phyloP scores from a whole-genome alignment of 2,113 vertebrate species.

The Regulus satrapa region DNA sequence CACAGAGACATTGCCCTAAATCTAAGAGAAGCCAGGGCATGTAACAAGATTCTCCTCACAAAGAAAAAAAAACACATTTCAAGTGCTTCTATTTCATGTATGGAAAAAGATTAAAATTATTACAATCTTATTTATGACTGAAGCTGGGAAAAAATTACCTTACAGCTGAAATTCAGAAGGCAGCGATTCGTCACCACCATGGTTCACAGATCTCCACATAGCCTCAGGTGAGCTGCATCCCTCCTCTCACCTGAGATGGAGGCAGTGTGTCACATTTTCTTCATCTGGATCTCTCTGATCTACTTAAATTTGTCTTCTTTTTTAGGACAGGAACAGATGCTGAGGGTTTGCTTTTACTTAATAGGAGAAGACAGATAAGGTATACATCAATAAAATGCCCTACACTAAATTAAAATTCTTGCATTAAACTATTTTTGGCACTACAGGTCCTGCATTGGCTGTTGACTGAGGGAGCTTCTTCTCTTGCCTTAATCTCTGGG shows the following conservation, averaged over 20 bases:
- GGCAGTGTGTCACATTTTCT: not conserved
- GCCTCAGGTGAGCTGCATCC: not conserved
- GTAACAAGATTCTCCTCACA: not conserved
- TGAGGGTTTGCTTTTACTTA: not conserved
- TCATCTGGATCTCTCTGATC: not conserved
- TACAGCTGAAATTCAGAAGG: not conserved
- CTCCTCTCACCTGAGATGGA: not conserved
- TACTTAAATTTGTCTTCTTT: not conserved
- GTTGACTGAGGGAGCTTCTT: not conserved
- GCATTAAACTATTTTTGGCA: not conserved
- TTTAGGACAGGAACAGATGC: not conserved
- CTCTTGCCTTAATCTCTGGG: not conserved
- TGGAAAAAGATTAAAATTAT: not conserved
- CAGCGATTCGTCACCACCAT: not conserved
- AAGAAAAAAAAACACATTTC: not conserved
- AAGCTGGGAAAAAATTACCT: not conserved
- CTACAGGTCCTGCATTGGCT: not conserved
- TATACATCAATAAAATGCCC: not conserved
- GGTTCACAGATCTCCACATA: not conserved
- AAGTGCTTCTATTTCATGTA: not conserved
- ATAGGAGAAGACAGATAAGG: not conserved
- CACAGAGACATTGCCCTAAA: conserved; percentile 9
- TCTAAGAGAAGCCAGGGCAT: not conserved
- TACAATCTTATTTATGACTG: not conserved
- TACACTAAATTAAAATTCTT: not conserved